Percentiles rank a stretch among this genome's conserved stretches.
Conservation (phyloP, 2,888 invertebrate species). For the Cerastis leucographa region DNA sequence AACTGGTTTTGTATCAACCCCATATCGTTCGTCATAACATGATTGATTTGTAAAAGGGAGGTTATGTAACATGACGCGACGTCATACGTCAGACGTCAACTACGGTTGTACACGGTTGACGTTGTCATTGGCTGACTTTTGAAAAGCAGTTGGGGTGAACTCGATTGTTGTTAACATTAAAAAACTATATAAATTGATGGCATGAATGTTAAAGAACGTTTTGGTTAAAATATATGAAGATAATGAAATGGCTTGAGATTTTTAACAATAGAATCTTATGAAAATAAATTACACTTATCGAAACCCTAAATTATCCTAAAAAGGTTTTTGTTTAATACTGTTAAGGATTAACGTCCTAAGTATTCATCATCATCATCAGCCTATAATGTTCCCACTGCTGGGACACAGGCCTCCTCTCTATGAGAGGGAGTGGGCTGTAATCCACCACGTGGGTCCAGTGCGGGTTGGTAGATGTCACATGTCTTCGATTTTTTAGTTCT, state of each 20-base stretch:
- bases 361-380: too few species aligned
- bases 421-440: too few species aligned
- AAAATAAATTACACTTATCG: not conserved
- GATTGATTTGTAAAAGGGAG: conserved; percentile 2
- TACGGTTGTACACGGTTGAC: conserved; percentile 1
- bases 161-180: not conserved
- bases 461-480: too few species aligned
- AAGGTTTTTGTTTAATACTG: too few species aligned
- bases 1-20: too few species aligned
- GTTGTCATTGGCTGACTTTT: not conserved
- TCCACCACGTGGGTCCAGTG: too few species aligned
- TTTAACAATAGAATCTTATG: not conserved
- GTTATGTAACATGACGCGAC: too few species aligned
- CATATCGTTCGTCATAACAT: not conserved
- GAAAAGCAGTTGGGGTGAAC: not conserved
- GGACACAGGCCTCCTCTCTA: too few species aligned
- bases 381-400: too few species aligned
- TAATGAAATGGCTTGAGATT: not conserved
- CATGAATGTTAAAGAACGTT: not conserved
- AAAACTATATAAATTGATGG: not conserved
- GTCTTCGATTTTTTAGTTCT: too few species aligned
- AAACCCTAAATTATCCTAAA: not conserved
- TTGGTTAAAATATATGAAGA: not conserved
- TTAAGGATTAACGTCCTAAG: too few species aligned
- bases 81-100: conserved; percentile 8